Evolutionary conservation across 2,113 vertebrate species (phyloP), one percentile per base, ranked within the genome.

Genomic region (Osmerus eperlanus): DNA sequence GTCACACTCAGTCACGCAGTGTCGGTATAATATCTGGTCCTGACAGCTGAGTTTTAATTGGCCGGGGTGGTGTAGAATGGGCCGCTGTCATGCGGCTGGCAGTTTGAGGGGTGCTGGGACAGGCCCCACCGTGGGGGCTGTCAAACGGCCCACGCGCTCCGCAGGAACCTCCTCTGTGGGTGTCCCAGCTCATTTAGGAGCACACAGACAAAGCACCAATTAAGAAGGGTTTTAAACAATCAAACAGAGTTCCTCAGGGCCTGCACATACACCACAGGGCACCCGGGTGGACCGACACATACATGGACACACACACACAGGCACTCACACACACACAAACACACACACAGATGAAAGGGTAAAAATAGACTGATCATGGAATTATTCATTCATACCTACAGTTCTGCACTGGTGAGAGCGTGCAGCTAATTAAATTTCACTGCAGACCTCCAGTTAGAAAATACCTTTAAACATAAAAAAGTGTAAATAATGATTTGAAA

Each of bases 41-140:
- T 93, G 92, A 93, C 94, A 94, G 90, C 73, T 77, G 90, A 93
- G 91, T 96, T 96, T 96, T 95, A 95, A 95, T 96, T 95, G 91
- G 88, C 85, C 84, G 89, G 89, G 89, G 91, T 88, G 85, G 91
- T 91, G 89, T 92, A 85, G 87, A 87, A 86, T 84, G 87, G 91
- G 86, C 91, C 88, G 91, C 87, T 94, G 94, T 94, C 91, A 93
- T 86, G 91, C 67, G 88, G 83, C 84, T 85, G 89, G 88, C 90
- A 91, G 87, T 89, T 92, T 92, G 90, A 89, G 87, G 89, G 83
- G 89, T 86, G 88, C 84, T 82, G 90, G 90, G 91, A 92, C 91
- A 91, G 87, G 89, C 89, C 87, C 89, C 90, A 89, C 91, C 78
- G 84, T 84, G 88, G 89, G 90, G 89, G 88, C 89, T 92, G 90